phyloP scores from a whole-genome alignment of 2,797 vertebrate species.

The Tolypeutes matacus region DNA sequence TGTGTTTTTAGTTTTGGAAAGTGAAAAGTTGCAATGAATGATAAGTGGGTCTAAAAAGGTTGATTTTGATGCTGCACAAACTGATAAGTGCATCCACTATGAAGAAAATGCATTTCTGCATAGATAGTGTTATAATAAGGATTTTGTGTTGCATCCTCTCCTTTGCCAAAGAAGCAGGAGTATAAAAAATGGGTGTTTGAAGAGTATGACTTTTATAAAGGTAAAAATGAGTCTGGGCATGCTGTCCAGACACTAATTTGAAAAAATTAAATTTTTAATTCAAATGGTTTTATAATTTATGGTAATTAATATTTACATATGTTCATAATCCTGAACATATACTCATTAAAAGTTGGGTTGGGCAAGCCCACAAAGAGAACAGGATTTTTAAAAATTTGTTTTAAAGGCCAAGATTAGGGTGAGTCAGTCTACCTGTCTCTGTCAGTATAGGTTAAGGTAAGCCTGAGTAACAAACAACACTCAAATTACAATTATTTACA shows the following conservation, averaged over 20 bases:
- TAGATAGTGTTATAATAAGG: not conserved
- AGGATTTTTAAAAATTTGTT: not conserved
- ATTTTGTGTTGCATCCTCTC: not conserved
- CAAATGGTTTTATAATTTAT: not conserved
- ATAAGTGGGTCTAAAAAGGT: slow-evolving; percentile 5
- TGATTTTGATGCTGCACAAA: not conserved
- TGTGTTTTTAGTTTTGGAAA: not conserved
- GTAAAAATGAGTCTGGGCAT: not conserved
- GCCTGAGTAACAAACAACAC: not conserved
- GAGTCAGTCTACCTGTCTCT: not conserved
- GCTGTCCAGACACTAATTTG: not conserved
- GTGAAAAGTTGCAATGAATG: slow-evolving; percentile 8
- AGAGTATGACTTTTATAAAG: not conserved
- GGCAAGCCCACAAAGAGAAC: not conserved
- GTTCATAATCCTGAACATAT: not conserved
- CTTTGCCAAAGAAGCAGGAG: not conserved
- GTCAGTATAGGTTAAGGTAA: not conserved
- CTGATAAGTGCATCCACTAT: not conserved
- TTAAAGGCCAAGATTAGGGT: not conserved
- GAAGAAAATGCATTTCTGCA: slow-evolving; percentile 17
- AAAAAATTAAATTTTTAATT: not conserved
- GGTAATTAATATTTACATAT: not conserved
- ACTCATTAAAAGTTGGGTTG: not conserved
- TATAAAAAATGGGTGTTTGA: not conserved
- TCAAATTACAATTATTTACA: not conserved